phyloP scores from a whole-genome alignment of 2,113 vertebrate genomes.

The Ameiurus melas region DNA sequence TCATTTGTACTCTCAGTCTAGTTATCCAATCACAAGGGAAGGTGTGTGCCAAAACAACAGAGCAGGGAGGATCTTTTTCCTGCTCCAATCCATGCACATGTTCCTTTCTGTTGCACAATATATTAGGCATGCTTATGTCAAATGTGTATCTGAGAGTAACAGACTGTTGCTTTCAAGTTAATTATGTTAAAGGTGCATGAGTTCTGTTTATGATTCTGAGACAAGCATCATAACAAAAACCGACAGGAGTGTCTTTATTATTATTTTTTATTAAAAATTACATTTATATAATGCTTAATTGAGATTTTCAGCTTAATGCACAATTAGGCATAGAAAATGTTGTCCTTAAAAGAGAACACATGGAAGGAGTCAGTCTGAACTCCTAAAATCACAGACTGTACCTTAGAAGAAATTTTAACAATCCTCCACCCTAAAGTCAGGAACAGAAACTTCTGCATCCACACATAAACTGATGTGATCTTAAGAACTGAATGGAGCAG shows the following conservation, averaged over 20 bases:
- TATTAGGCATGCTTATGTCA: conserved; percentile 10
- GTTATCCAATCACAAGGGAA: conserved; percentile 35
- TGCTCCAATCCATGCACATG: conserved; percentile 38
- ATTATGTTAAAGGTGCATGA: conserved; percentile 15
- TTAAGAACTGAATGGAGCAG: not conserved
- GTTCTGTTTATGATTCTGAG: not conserved
- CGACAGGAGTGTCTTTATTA: not conserved
- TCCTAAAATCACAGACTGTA: conserved; percentile 11
- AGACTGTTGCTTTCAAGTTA: not conserved
- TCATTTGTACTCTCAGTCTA: conserved; percentile 32
- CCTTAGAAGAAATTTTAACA: not conserved
- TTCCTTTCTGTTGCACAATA: conserved; percentile 38
- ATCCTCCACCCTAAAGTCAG: not conserved
- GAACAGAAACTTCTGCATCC: conserved; percentile 6
- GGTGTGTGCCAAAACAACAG: conserved; percentile 51
- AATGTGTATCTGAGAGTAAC: conserved; percentile 4
- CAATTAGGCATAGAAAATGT: not conserved
- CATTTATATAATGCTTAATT: not conserved
- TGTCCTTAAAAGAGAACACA: not conserved
- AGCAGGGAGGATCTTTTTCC: conserved; percentile 39
- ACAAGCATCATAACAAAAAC: not conserved
- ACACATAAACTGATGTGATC: not conserved
- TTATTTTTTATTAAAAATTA: not conserved
- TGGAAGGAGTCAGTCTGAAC: not conserved
- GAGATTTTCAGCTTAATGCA: not conserved